Evolutionary conservation across 2,888 invertebrate species (phyloP).

Genomic region (Diarsia dahlii): DNA sequence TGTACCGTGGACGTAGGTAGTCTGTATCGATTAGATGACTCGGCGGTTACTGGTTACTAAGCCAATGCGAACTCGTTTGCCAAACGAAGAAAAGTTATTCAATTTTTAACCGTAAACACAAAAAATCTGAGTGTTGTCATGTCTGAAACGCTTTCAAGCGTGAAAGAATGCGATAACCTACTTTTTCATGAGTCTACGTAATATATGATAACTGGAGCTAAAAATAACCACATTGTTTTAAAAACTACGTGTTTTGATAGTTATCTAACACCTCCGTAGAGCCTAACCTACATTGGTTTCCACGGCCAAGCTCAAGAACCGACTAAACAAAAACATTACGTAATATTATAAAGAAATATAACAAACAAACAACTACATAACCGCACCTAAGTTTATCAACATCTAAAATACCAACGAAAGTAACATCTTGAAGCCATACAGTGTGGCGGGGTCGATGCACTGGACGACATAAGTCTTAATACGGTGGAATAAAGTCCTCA

Average conservation of each 20-base stretch:
- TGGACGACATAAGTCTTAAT: slow-evolving; percentile 80
- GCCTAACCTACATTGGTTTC: slow-evolving; percentile 35
- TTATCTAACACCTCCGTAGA: slow-evolving; percentile 48
- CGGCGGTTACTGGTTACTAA: slow-evolving; percentile 10
- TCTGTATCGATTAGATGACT: slow-evolving; percentile 50
- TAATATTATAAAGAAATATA: slow-evolving; percentile 57
- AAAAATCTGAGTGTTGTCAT: slow-evolving; percentile 26
- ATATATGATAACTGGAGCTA: slow-evolving; percentile 33
- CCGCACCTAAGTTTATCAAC: slow-evolving; percentile 74
- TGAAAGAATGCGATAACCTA: slow-evolving; percentile 35
- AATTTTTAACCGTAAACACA: slow-evolving; percentile 4
- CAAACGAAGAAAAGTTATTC: not conserved
- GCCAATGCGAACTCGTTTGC: not conserved
- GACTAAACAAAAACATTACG: slow-evolving; percentile 58
- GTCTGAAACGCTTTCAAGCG: slow-evolving; percentile 22
- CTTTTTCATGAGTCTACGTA: slow-evolving; percentile 29
- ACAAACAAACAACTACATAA: slow-evolving; percentile 68
- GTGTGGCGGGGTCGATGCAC: slow-evolving; percentile 86
- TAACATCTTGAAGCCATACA: slow-evolving; percentile 83
- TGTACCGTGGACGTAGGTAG: slow-evolving; percentile 51
- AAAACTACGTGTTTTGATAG: slow-evolving; percentile 44
- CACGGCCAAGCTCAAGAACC: slow-evolving; percentile 53
- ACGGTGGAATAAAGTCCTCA: slow-evolving; percentile 78
- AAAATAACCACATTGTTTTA: slow-evolving; percentile 40
- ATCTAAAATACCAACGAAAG: slow-evolving; percentile 84